phyloP scores from a whole-genome alignment of 2,113 vertebrate genomes.

The Tringa solitaria region DNA sequence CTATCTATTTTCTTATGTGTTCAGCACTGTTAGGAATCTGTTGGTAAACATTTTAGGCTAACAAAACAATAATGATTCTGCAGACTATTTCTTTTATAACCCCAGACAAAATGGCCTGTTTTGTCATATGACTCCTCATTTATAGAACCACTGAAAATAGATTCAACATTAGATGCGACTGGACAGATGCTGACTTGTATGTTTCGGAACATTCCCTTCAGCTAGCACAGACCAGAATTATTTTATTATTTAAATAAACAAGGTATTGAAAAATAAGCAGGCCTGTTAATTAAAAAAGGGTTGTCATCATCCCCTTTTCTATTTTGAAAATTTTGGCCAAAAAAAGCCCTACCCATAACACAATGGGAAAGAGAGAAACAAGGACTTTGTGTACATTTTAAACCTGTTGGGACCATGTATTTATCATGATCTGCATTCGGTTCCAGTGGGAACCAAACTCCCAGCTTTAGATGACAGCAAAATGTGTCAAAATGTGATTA shows the following conservation, averaged over 20 bases:
- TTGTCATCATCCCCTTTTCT: neutral
- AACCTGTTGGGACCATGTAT: accelerated
- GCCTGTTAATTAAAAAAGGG: neutral
- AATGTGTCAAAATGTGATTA: neutral
- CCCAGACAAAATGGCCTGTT: neutral
- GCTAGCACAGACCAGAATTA: neutral
- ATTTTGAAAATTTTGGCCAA: neutral
- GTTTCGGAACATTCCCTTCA: neutral
- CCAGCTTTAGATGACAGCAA: neutral
- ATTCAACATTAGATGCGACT: neutral
- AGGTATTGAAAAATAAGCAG: neutral
- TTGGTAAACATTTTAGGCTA: neutral
- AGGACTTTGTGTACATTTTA: neutral
- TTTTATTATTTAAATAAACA: neutral
- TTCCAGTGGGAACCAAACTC: neutral
- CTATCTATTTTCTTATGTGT: neutral
- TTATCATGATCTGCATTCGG: neutral
- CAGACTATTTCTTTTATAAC: neutral
- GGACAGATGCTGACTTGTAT: neutral
- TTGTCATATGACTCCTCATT: neutral
- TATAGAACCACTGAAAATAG: neutral
- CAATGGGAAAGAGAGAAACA: neutral
- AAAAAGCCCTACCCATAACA: neutral
- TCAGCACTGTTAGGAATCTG: neutral
- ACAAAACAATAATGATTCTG: neutral